A percentile compares a stretch with the other conserved stretches of the same genome.
phyloP scores from a whole-genome alignment of 2,797 vertebrate species.

The Pseudotriccus pelzelni region DNA sequence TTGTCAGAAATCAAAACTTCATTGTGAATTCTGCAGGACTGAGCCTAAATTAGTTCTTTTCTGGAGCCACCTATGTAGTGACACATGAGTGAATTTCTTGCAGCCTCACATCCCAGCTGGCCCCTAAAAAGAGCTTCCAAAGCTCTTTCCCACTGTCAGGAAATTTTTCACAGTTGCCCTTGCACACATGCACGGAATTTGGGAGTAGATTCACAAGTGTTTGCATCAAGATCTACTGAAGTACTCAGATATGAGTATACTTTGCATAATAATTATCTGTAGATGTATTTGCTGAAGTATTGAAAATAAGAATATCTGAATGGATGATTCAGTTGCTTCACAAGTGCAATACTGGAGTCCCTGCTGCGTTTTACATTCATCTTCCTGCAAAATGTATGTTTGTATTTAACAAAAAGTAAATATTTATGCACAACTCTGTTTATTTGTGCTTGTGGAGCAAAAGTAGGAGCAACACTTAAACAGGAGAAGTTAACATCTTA shows the following conservation, averaged over 20 bases:
- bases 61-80: not conserved
- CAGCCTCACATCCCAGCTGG: not conserved
- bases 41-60: not conserved
- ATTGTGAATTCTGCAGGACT: not conserved
- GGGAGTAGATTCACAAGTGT: not conserved
- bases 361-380: not conserved
- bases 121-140: not conserved
- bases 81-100: not conserved
- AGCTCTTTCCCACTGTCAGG: not conserved
- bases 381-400: not conserved
- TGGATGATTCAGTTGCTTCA: not conserved
- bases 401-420: not conserved
- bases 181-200: rapidly evolving
- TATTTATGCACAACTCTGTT: not conserved
- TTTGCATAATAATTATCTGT: not conserved
- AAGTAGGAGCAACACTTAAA: not conserved
- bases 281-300: not conserved
- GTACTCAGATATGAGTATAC: not conserved
- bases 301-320: not conserved
- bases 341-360: not conserved
- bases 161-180: not conserved
- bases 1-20: not conserved
- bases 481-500: not conserved
- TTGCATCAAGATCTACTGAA: not conserved
- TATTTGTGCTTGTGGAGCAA: not conserved